Base-by-base conservation (phyloP, 2,113 vertebrate species). In the Circaetus gallicus region DNA sequence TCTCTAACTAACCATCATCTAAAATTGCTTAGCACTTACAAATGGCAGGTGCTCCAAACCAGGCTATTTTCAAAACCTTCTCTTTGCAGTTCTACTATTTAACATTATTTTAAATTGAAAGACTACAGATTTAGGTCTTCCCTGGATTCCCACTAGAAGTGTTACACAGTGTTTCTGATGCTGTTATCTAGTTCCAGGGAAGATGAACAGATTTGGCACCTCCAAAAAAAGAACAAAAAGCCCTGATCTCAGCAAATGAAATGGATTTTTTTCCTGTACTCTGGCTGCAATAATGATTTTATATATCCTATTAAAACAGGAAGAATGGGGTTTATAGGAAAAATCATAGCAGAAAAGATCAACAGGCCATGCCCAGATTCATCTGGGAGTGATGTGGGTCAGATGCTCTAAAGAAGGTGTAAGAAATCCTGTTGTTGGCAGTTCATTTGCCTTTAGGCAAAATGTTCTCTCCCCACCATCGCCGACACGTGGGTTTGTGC, bases 221-320 rank as follows among this genome's bases (percentile, higher is more conserved):
- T 94, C 93, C 84, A 94, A 85, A 96, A 96, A 96, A 95, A 95
- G 85, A 93, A 94, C 76, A 88, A 94, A 96, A 97, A 96, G 16
- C 24, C 50, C 76, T 70, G 71, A 69, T 86, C 53, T 94, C 85
- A 95, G 95, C 91, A 97, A 93, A 78, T 18, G 5, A 90, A 87
- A 56, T 9, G 4, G 6, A 6, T 43, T 52, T 31, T 31, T 5
- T 52, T 47, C 2, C 71, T 32, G 29, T 42, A 42, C n/a, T 95
- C 45, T 43, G 65, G 67, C 62, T n/a, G 71, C 66, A 90, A 34
- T 59, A 47, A 69, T 1, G 4, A 82, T 80, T 90, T 76, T 58
- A 69, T 49, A 49, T 18, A 45, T 31, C 58, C 55, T 36, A 45
- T 58, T 47, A 58, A 95, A 93, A 87, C 15, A 28, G 34, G 22